Evolutionary conservation across 2,113 vertebrate genomes (phyloP).

Genomic region (Calyptomena viridis): DNA sequence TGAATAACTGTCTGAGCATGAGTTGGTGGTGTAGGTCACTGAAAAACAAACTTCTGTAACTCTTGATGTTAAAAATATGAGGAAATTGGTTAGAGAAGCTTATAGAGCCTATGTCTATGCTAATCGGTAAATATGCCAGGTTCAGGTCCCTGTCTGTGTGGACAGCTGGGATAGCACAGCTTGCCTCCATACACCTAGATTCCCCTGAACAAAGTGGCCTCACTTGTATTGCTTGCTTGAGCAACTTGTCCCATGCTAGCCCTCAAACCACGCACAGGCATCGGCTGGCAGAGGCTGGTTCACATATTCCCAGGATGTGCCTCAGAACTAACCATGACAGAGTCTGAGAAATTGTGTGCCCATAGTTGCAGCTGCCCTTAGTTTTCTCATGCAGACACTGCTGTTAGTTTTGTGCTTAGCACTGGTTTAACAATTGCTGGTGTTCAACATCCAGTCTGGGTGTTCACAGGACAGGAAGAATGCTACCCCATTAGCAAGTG

Average conservation of each 20-base stretch:
- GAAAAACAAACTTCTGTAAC: background rate
- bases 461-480: background rate
- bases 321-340: background rate
- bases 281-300: background rate
- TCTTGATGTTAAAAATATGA: slow-evolving; percentile 10
- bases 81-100: background rate
- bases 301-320: background rate
- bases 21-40: background rate
- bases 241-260: background rate
- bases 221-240: background rate
- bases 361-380: accelerated
- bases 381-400: background rate
- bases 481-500: background rate
- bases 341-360: background rate
- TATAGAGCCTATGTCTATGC: background rate
- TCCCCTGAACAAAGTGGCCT: background rate
- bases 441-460: background rate
- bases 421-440: background rate
- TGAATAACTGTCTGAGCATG: slow-evolving; percentile 47
- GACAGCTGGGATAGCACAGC: background rate
- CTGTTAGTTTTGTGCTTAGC: background rate
- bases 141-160: background rate
- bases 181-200: background rate
- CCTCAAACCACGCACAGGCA: background rate
- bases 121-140: background rate